Percentiles rank a stretch among this genome's conserved stretches.
Conservation (phyloP, 2,113 vertebrate genomes). For the Trichomycterus rosablanca region DNA sequence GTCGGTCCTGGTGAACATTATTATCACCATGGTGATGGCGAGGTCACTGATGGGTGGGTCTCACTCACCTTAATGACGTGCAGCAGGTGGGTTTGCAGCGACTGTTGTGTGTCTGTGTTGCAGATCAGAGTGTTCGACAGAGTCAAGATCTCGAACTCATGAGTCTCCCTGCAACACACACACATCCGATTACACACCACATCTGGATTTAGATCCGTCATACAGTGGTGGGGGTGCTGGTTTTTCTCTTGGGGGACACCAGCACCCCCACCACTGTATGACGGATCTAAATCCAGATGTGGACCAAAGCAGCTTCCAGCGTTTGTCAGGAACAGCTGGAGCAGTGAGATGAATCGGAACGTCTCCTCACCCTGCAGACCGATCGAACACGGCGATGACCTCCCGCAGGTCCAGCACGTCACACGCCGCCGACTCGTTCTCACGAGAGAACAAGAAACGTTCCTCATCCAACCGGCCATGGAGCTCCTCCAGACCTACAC, state of each 20-base stretch:
- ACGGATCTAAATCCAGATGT: too few relatives aligned
- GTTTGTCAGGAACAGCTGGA: too few relatives aligned
- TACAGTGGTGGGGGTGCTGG: too few relatives aligned
- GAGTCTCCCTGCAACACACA: slow-evolving; percentile 34
- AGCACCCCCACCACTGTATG: too few relatives aligned
- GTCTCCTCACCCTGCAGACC: slow-evolving; percentile 44
- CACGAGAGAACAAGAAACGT: slow-evolving; percentile 68
- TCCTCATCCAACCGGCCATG: slow-evolving; percentile 72
- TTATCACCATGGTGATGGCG: too few relatives aligned
- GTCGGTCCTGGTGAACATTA: too few relatives aligned
- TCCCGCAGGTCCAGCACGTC: slow-evolving; percentile 70
- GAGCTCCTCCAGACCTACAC: slow-evolving; percentile 61
- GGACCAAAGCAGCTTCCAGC: too few relatives aligned
- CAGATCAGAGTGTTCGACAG: slow-evolving; percentile 58
- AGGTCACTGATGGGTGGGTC: not conserved
- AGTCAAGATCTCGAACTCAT: slow-evolving; percentile 62
- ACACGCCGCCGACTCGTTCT: slow-evolving; percentile 65
- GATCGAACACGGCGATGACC: slow-evolving; percentile 60
- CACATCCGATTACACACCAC: slow-evolving; percentile 10
- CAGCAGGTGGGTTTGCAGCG: slow-evolving; percentile 51
- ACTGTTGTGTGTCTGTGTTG: slow-evolving; percentile 42
- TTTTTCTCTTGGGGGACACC: too few relatives aligned
- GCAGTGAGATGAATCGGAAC: too few relatives aligned
- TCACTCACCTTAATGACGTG: slow-evolving; percentile 72
- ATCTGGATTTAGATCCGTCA: too few relatives aligned